Percentiles rank a stretch among this genome's conserved stretches.
Conservation (phyloP, 2,888 invertebrate species). For the Notocelia uddmanniana region DNA sequence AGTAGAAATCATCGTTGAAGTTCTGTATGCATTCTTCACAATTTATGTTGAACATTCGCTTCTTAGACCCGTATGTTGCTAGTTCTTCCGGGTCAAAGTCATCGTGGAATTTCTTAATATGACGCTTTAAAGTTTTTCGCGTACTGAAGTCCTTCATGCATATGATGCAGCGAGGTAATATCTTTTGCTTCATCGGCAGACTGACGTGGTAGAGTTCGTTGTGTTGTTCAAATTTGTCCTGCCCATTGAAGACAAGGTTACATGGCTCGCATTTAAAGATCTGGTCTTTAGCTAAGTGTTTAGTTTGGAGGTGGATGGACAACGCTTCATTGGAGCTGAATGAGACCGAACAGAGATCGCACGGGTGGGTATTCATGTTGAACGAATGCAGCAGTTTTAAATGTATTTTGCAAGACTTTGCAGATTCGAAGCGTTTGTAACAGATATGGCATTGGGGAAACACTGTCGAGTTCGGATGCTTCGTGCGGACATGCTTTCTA, state of each 20-base stretch:
- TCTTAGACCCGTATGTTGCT: slow-evolving; percentile 61
- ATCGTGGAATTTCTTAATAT: slow-evolving; percentile 73
- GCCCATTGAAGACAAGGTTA: slow-evolving; percentile 70
- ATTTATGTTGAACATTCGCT: slow-evolving; percentile 59
- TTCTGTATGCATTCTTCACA: slow-evolving; percentile 70
- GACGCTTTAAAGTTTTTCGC: slow-evolving; percentile 71
- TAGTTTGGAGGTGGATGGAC: slow-evolving; percentile 65
- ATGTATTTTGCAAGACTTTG: slow-evolving; percentile 77
- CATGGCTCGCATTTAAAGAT: slow-evolving; percentile 76
- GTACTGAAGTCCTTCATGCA: slow-evolving; percentile 78
- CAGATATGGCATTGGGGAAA: slow-evolving; percentile 78
- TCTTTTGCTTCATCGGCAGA: slow-evolving; percentile 57
- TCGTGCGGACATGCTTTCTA: slow-evolving; percentile 71
- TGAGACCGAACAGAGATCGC: slow-evolving; percentile 71
- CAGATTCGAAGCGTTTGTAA: slow-evolving; percentile 73
- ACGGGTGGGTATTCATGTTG: slow-evolving; percentile 73
- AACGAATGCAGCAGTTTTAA: slow-evolving; percentile 72
- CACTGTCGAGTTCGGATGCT: slow-evolving; percentile 67
- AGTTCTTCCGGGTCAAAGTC: slow-evolving; percentile 71
- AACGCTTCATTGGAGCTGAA: slow-evolving; percentile 68
- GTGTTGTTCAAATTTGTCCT: slow-evolving; percentile 69
- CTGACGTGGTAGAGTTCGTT: slow-evolving; percentile 61
- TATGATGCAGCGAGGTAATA: slow-evolving; percentile 67
- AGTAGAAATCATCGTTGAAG: slow-evolving; percentile 63
- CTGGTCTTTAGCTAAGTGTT: slow-evolving; percentile 70